Conservation (phyloP, 2,888 invertebrate genomes). For the Seira sanloemensis region DNA sequence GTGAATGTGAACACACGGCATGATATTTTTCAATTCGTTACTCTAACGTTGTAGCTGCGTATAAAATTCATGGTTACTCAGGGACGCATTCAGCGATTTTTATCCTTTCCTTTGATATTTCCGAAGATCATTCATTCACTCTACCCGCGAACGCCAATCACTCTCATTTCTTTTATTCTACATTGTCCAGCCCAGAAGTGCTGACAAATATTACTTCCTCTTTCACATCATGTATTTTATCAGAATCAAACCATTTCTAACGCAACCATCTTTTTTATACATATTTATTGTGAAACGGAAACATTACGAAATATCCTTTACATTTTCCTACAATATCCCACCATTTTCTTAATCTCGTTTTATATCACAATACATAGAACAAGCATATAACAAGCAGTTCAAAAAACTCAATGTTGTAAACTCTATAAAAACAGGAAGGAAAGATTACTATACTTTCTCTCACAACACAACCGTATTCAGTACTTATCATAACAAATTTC, state of each 20-base stretch:
- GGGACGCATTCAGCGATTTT: neutral
- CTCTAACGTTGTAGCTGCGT: neutral
- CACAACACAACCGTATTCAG: neutral
- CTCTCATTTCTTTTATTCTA: neutral
- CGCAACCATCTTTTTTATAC: neutral
- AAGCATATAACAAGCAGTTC: neutral
- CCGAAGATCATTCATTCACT: neutral
- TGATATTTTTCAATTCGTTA: neutral
- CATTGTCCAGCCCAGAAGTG: neutral
- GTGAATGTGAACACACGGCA: neutral
- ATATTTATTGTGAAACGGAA: neutral
- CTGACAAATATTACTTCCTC: conserved; percentile 15
- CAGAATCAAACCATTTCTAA: neutral
- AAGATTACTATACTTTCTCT: neutral
- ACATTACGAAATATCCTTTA: conserved; percentile 7
- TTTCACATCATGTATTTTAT: neutral
- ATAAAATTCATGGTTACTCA: neutral
- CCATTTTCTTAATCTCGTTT: conserved; percentile 15
- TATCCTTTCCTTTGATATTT: neutral
- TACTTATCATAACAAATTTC: too few species aligned
- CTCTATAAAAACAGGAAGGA: neutral
- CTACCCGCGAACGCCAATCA: neutral
- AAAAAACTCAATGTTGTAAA: neutral
- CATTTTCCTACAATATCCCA: conserved; percentile 11
- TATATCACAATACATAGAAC: conserved; percentile 1